Evolutionary conservation across 2,888 invertebrate genomes (phyloP).

Genomic region (Myopa tessellatipennis): DNA sequence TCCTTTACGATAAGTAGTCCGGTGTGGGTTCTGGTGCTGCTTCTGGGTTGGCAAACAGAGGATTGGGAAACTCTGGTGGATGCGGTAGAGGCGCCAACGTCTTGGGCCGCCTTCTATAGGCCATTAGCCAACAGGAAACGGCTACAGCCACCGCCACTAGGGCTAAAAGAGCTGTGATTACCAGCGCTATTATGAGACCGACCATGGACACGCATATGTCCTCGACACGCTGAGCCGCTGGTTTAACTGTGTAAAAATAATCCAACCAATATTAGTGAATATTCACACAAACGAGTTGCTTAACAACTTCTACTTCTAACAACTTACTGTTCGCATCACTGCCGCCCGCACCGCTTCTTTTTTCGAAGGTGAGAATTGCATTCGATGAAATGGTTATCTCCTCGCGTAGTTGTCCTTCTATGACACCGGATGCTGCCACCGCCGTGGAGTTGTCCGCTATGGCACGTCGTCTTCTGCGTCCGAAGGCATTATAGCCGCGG

Average conservation of each 20-base stretch:
- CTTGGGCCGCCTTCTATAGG: slow-evolving; percentile 88
- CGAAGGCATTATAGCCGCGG: slow-evolving; percentile 90
- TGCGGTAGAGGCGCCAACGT: slow-evolving; percentile 91
- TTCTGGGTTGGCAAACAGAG: slow-evolving; percentile 86
- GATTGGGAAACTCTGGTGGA: slow-evolving; percentile 95
- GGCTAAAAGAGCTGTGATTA: slow-evolving; percentile 90
- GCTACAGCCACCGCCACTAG: slow-evolving; percentile 94
- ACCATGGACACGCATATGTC: slow-evolving; percentile 95
- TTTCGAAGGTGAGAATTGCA: slow-evolving; percentile 89
- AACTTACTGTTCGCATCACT: slow-evolving; percentile 81
- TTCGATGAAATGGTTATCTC: slow-evolving; percentile 94
- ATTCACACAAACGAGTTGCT: not conserved
- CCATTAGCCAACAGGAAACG: slow-evolving; percentile 95
- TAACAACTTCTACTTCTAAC: not conserved
- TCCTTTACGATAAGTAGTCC: slow-evolving; percentile 76
- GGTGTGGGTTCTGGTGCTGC: slow-evolving; percentile 85
- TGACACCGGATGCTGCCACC: slow-evolving; percentile 71
- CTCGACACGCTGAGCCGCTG: slow-evolving; percentile 72
- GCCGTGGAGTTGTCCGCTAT: slow-evolving; percentile 69
- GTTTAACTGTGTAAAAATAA: slow-evolving; percentile 61
- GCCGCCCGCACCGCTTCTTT: slow-evolving; percentile 79
- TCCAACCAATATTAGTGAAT: not conserved
- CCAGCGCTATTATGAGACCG: slow-evolving; percentile 90
- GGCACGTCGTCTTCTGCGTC: slow-evolving; percentile 79
- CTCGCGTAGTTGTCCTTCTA: slow-evolving; percentile 87